Conservation (phyloP, 2,888 invertebrate species). For the Polymixis lichenea region DNA sequence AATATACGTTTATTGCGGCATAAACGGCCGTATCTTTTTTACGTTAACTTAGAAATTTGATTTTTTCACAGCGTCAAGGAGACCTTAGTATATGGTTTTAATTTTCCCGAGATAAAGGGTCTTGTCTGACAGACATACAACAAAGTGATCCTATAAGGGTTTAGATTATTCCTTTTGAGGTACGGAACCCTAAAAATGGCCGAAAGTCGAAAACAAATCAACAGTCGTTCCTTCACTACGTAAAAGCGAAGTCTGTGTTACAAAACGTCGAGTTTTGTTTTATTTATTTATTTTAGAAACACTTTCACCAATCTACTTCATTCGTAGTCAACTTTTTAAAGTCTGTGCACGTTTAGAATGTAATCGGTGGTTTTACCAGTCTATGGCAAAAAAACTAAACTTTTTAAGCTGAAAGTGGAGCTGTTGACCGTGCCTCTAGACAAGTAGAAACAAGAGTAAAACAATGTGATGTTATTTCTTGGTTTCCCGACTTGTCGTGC, state of each 20-base stretch:
- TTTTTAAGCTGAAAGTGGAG: not conserved
- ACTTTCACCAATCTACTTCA: constrained; percentile 50
- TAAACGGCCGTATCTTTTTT: too few relatives aligned
- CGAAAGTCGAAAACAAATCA: constrained; percentile 9
- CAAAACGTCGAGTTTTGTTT: constrained; percentile 29
- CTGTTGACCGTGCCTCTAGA: not conserved
- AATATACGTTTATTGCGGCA: too few relatives aligned
- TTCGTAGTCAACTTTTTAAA: not conserved
- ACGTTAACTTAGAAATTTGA: too few relatives aligned
- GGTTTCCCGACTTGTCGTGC: not conserved
- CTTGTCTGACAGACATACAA: too few relatives aligned
- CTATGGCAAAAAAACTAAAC: constrained; percentile 7
- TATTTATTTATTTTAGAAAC: constrained; percentile 26
- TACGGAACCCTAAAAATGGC: not conserved
- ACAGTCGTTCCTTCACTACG: not conserved
- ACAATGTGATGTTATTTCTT: not conserved
- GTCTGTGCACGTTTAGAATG: constrained; percentile 28
- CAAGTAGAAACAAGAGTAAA: not conserved
- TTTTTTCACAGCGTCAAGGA: too few relatives aligned
- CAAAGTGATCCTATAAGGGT: too few relatives aligned
- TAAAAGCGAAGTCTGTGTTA: not conserved
- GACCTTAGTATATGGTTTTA: too few relatives aligned
- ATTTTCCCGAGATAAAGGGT: too few relatives aligned
- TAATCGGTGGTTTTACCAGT: constrained; percentile 20
- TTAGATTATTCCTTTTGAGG: too few relatives aligned